phyloP scores from a whole-genome alignment of 2,113 vertebrate genomes.

The Toxostoma redivivum region DNA sequence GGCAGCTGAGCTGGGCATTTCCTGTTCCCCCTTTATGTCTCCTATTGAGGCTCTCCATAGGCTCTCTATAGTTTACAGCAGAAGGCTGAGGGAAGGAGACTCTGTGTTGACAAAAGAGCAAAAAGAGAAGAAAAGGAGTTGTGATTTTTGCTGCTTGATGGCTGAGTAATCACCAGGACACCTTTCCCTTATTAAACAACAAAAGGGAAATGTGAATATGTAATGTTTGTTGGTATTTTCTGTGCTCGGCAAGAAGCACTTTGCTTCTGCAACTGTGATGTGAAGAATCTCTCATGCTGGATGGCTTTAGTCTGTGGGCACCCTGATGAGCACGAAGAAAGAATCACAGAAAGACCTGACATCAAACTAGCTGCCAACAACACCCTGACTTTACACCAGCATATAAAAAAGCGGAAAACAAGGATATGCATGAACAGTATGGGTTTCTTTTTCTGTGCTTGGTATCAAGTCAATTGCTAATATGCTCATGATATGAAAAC shows the following conservation, averaged over 20 bases:
- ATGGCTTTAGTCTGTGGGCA: constrained; percentile 57
- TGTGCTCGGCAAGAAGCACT: constrained; percentile 39
- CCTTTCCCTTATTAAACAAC: constrained; percentile 66
- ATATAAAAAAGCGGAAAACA: constrained; percentile 50
- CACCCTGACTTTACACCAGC: constrained; percentile 47
- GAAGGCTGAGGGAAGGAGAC: background rate
- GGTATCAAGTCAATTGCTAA: constrained; percentile 55
- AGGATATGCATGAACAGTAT: constrained; percentile 43
- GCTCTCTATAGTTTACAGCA: background rate
- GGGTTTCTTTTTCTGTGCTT: constrained; percentile 22
- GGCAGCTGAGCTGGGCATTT: background rate
- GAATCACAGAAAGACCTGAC: constrained; percentile 70
- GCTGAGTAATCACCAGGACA: constrained; percentile 46
- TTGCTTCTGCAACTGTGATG: constrained; percentile 64
- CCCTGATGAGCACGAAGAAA: constrained; percentile 68
- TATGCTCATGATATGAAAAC: constrained; percentile 47
- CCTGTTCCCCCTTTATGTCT: background rate
- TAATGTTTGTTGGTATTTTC: constrained; percentile 70
- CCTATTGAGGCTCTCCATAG: background rate
- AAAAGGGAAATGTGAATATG: constrained; percentile 65
- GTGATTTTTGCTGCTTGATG: constrained; percentile 51
- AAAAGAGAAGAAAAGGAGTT: constrained; percentile 40
- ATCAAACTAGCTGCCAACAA: constrained; percentile 67
- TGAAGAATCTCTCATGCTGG: constrained; percentile 61
- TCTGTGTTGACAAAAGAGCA: constrained; percentile 43